Percentiles rank a stretch among this genome's conserved stretches.
These are phyloP conservation scores for Catharus ustulatus DNA, from an alignment of 2,797 vertebrate genomes.

Conservation along the genomic window DNA sequence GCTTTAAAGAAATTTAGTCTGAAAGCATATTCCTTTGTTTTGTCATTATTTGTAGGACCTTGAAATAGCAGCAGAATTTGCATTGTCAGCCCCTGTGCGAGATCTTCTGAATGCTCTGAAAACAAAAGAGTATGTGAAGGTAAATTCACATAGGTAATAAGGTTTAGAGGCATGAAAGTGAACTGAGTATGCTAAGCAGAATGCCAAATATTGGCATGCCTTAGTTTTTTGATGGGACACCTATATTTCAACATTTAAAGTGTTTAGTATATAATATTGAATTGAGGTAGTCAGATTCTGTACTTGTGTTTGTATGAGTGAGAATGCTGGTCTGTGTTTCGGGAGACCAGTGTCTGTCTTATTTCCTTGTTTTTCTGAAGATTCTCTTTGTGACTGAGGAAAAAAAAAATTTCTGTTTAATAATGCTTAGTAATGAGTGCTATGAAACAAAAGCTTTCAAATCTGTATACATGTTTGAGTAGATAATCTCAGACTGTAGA, in stretches of 20 bases:
- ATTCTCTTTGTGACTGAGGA: not conserved
- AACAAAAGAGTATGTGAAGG: conserved; percentile 89
- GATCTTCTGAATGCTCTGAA: conserved; percentile 87
- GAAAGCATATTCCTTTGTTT: conserved; percentile 40
- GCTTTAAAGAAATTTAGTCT: not conserved
- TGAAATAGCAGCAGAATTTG: conserved; percentile 95
- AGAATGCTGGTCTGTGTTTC: not conserved
- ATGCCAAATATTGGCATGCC: not conserved
- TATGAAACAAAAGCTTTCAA: not conserved
- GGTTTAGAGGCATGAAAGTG: not conserved
- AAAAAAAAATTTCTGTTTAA: not conserved
- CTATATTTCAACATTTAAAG: not conserved
- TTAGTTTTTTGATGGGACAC: not conserved
- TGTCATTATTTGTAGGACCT: conserved; percentile 84
- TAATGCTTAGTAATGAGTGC: not conserved
- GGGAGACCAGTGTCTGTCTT: not conserved
- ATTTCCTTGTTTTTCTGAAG: not conserved
- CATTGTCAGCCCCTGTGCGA: conserved; percentile 83
- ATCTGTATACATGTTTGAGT: not conserved
- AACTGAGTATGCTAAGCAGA: not conserved
- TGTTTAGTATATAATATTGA: not conserved
- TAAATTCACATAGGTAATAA: conserved; percentile 54
- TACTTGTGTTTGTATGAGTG: not conserved
- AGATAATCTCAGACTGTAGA: not conserved
- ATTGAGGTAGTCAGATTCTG: not conserved